A percentile compares a stretch with the other conserved stretches of the same genome.
phyloP scores from a whole-genome alignment of 2,888 invertebrate species.

The Mactromeris polynyma region DNA sequence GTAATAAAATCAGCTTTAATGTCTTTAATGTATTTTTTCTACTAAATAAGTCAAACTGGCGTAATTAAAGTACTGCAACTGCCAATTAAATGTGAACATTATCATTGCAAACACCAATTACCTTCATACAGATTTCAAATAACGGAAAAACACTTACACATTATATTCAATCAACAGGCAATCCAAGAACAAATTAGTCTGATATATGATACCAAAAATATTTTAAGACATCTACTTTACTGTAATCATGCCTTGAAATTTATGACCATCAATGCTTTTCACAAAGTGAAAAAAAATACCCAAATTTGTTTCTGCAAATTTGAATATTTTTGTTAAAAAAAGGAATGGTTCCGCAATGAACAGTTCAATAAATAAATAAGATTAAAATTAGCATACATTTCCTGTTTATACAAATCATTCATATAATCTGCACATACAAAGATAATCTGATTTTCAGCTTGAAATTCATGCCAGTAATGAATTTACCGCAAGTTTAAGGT shows the following conservation, averaged over 20 bases:
- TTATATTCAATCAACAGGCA: constrained; percentile 1
- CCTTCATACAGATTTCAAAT: neutral
- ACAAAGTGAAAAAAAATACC: neutral
- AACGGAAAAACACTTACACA: constrained; percentile 10
- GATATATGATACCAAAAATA: neutral
- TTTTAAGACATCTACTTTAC: neutral
- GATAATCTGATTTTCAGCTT: constrained; percentile 30
- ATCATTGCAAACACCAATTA: neutral
- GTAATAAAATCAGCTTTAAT: neutral
- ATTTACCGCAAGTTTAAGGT: constrained; percentile 2
- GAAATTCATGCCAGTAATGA: neutral
- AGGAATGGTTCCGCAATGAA: constrained; percentile 1
- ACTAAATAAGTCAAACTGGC: neutral
- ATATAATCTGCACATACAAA: constrained; percentile 5
- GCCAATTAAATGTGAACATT: neutral
- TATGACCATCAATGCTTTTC: neutral
- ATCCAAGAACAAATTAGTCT: neutral
- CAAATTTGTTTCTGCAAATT: neutral
- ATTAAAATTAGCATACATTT: constrained; percentile 21
- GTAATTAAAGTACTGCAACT: constrained; percentile 5
- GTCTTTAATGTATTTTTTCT: neutral
- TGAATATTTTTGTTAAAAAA: neutral
- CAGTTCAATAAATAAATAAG: neutral
- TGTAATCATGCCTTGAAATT: neutral
- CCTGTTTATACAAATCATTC: constrained; percentile 30